Base-by-base conservation (phyloP, 2,888 invertebrate species). In the Drosophila eohydei region DNA sequence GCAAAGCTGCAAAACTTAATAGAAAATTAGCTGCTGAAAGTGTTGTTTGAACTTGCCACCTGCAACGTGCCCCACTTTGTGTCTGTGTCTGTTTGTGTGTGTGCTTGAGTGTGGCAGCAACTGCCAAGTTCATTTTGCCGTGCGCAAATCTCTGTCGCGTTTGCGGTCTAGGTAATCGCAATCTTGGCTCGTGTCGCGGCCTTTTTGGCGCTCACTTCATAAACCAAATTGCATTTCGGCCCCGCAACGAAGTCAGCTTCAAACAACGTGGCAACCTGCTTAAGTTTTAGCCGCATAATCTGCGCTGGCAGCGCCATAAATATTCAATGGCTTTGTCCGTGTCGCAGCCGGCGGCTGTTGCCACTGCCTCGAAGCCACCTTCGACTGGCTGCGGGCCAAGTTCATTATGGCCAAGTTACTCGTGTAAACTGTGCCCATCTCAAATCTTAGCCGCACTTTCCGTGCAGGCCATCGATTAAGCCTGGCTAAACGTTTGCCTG, bases 231-330 rank as follows among this genome's bases (percentile, higher is more conserved):
- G 89, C 89, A 84, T 86, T 88, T 76, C 61, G 71, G 58, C 41
- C 11, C 54, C 52, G 63, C 58, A 58, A 63, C 48, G 43, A 68
- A 65, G 76, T 71, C 76, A 66, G 66, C 36, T n/a, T 56, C 50
- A 50, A 50, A 58, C 65, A 70, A 71, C 67, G 73, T 70, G 79
- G 79, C 74, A 87, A 87, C 72, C 83, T 83, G 87, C 78, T 83
- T 79, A 84, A 85, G 77, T 81, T 79, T 87, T 85, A 74, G 85
- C 89, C 84, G 84, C 89, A 85, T 84, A 84, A 84, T 84, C 84
- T 87, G 88, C 74, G 48, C 68, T 55, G 84, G 72, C 89, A 83
- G 67, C 54, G 77, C 81, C 84, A 89, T 84, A 89, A 84, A 84
- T 84, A 89, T 84, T 72, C 87, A 81, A 86, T 88, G 89, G 89